Conservation (phyloP, 2,797 vertebrate genomes). For the Loriculus beryllinus region DNA sequence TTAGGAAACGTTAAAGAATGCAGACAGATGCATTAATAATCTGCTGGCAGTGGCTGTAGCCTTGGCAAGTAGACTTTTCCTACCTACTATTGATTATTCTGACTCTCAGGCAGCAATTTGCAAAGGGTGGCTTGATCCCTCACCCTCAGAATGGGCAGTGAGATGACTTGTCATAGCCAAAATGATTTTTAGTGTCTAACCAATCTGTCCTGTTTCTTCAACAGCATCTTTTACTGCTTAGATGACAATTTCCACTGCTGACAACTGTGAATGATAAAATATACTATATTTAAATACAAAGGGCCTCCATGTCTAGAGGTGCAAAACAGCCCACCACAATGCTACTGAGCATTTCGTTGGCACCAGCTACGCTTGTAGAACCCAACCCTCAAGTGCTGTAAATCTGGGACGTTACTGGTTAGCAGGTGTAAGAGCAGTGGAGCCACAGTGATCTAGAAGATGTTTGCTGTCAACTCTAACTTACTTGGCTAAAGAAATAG, state of each 20-base stretch:
- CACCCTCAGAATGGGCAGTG: background rate
- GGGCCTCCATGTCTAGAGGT: background rate
- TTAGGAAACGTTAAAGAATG: constrained; percentile 67
- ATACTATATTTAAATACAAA: constrained; percentile 27
- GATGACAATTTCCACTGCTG: constrained; percentile 58
- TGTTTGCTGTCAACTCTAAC: background rate
- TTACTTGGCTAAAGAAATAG: background rate
- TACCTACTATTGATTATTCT: constrained; percentile 54
- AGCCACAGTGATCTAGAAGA: background rate
- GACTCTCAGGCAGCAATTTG: constrained; percentile 33
- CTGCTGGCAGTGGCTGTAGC: constrained; percentile 40
- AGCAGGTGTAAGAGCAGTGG: background rate
- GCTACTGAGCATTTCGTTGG: background rate
- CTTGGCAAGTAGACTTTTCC: constrained; percentile 39
- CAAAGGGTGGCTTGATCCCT: background rate
- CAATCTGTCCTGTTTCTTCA: constrained; percentile 26
- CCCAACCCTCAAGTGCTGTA: background rate
- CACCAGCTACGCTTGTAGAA: background rate
- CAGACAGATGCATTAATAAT: constrained; percentile 64
- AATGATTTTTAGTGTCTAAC: constrained; percentile 22
- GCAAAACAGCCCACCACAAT: background rate
- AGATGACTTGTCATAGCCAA: background rate
- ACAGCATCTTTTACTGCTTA: constrained; percentile 58
- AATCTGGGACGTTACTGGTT: background rate
- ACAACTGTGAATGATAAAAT: constrained; percentile 41